Conservation (phyloP, 2,797 vertebrate species). For the Lepidocolaptes lacrymiger region DNA sequence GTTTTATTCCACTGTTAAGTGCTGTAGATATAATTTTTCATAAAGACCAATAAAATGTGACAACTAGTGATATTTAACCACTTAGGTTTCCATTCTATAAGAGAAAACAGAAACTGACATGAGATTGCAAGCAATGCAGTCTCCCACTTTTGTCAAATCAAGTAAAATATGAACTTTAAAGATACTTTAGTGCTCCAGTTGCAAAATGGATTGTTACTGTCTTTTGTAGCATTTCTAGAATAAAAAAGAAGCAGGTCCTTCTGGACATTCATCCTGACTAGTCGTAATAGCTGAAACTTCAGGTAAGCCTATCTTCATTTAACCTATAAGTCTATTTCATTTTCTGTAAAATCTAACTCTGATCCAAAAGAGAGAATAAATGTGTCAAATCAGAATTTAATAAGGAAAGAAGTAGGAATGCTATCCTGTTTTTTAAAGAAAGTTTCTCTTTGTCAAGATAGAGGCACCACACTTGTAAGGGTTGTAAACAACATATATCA, state of each 20-base stretch:
- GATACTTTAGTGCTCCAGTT: neutral
- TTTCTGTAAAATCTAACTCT: slow-evolving; percentile 9
- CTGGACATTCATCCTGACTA: neutral
- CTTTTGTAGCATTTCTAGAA: neutral
- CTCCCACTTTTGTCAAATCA: neutral
- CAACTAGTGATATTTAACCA: neutral
- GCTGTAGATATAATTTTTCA: neutral
- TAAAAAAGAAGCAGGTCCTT: neutral
- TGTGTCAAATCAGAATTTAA: neutral
- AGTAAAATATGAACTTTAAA: slow-evolving; percentile 31
- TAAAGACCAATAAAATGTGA: neutral
- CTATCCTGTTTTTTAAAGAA: neutral
- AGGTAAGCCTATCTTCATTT: slow-evolving; percentile 4
- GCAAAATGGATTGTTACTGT: neutral
- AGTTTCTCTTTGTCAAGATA: neutral
- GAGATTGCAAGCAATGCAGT: neutral
- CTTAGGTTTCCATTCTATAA: neutral
- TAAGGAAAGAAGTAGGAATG: neutral
- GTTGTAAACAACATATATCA: neutral
- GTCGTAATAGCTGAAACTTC: neutral
- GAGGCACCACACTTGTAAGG: neutral
- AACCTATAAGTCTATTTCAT: neutral
- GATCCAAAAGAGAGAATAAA: neutral
- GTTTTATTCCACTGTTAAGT: neutral
- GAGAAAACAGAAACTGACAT: slow-evolving; percentile 16